phyloP scores from a whole-genome alignment of 1,140 invertebrate genomes.

The Tribolium madens region DNA sequence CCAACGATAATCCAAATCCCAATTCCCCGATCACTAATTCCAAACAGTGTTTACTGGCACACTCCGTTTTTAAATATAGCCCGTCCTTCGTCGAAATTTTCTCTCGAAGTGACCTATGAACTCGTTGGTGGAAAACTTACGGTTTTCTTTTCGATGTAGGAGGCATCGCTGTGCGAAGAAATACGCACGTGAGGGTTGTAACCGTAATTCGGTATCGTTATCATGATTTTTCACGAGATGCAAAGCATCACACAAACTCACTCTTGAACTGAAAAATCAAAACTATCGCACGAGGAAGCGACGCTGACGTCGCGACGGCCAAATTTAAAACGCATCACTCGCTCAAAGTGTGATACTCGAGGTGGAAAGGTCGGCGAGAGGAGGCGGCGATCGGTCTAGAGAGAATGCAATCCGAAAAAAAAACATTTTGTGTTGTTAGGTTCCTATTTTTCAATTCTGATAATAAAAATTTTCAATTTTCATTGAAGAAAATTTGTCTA shows the following conservation, averaged over 20 bases:
- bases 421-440: neutral
- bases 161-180: constrained; percentile 51
- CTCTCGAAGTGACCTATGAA: neutral
- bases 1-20: neutral
- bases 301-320: neutral
- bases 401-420: neutral
- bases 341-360: neutral
- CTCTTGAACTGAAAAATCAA: neutral
- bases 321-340: constrained; percentile 1
- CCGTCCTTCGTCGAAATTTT: neutral
- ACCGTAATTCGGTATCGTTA: constrained; percentile 45
- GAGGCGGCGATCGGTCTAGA: neutral
- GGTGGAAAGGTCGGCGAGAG: neutral
- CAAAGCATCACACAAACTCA: neutral
- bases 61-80: neutral
- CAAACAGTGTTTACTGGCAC: neutral
- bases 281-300: neutral
- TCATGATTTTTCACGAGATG: constrained; percentile 34
- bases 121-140: constrained; percentile 12
- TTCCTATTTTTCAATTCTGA: too few species aligned
- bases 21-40: neutral
- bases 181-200: neutral
- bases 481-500: too few species aligned
- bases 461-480: too few species aligned
- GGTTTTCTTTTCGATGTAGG: constrained; percentile 41